phyloP scores from a whole-genome alignment of 2,113 vertebrate species.

The Antennarius striatus region DNA sequence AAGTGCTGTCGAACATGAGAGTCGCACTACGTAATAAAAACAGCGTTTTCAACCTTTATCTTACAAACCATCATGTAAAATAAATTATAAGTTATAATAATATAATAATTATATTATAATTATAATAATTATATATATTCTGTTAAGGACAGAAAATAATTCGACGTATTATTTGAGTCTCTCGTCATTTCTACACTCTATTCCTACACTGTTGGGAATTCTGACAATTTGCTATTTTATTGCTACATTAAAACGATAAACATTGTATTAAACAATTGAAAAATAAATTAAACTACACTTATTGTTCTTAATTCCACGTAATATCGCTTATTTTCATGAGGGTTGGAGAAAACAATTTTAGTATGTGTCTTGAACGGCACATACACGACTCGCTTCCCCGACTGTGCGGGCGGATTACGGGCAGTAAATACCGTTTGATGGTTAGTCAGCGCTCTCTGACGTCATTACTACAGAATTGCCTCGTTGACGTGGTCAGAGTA shows the following conservation, averaged over 20 bases:
- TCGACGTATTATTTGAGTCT: background rate
- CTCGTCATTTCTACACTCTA: background rate
- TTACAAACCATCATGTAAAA: background rate
- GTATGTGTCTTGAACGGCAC: slow-evolving; percentile 23
- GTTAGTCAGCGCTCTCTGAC: background rate
- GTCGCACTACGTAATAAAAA: background rate
- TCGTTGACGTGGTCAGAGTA: background rate
- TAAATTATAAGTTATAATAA: too few species aligned
- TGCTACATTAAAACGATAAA: background rate
- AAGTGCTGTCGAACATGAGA: slow-evolving; percentile 1
- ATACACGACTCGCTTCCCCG: background rate
- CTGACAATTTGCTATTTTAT: accelerated
- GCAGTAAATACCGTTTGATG: background rate
- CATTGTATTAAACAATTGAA: accelerated
- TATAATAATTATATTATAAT: too few species aligned
- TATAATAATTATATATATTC: too few species aligned
- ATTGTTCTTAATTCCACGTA: too few species aligned
- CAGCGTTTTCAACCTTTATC: slow-evolving; percentile 31
- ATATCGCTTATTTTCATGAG: background rate
- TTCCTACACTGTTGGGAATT: accelerated
- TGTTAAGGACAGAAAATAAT: background rate
- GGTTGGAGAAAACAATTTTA: background rate
- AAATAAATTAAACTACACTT: accelerated
- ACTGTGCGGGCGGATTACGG: slow-evolving; percentile 29
- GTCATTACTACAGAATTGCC: too few species aligned